phyloP scores from a whole-genome alignment of 2,888 invertebrate genomes.

The Lycia hirtaria region DNA sequence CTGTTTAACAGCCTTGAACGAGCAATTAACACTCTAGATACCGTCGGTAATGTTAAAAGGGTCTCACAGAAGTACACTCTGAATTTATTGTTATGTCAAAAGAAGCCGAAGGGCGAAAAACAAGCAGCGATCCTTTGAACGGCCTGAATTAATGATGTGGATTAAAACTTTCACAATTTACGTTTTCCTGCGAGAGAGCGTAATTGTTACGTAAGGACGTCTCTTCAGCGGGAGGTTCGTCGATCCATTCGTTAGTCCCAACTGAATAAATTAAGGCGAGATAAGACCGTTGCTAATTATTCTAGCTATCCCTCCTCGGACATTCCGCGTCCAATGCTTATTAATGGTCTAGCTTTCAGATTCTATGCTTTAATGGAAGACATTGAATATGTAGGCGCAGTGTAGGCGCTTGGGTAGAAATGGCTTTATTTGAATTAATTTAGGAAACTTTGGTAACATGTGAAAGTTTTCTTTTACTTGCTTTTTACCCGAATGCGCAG shows the following conservation, averaged over 20 bases:
- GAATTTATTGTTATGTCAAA: constrained; percentile 41
- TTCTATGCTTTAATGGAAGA: constrained; percentile 9
- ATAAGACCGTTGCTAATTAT: constrained; percentile 74
- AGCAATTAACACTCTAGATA: constrained; percentile 53
- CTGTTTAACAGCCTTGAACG: constrained; percentile 53
- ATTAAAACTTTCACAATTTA: constrained; percentile 27
- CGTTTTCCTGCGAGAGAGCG: constrained; percentile 23
- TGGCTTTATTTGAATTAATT: not conserved
- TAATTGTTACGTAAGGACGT: constrained; percentile 29
- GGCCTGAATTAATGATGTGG: constrained; percentile 19
- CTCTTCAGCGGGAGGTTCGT: constrained; percentile 35
- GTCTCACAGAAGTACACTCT: constrained; percentile 27
- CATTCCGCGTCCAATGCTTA: constrained; percentile 45
- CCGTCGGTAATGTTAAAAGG: constrained; percentile 37
- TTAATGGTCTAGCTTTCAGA: constrained; percentile 42
- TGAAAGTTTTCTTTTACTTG: not conserved
- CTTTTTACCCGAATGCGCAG: not conserved
- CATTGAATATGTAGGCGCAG: constrained; percentile 1
- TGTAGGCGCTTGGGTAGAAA: not conserved
- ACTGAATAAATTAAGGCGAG: constrained; percentile 71
- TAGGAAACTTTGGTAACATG: not conserved
- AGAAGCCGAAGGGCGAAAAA: constrained; percentile 29
- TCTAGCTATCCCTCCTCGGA: constrained; percentile 42
- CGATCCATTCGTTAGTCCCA: constrained; percentile 40
- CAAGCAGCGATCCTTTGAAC: constrained; percentile 16